Conservation (phyloP, 2,888 invertebrate species). For the Amiota mariae region DNA sequence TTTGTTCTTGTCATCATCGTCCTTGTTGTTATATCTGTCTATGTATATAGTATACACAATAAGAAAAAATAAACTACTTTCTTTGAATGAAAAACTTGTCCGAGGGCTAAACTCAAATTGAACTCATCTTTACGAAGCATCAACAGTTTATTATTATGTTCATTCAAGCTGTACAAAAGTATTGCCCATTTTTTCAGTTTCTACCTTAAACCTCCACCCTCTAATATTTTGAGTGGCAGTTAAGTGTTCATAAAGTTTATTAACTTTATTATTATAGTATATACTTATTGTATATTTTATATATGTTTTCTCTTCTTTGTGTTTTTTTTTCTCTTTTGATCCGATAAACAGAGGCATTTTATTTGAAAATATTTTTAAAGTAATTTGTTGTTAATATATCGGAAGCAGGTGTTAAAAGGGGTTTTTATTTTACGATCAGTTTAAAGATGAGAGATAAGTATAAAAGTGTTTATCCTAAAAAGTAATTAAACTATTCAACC, state of each 20-base stretch:
- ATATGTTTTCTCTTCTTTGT: conserved; percentile 37
- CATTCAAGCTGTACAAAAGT: no score
- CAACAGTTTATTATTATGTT: no score
- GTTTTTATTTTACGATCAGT: neutral
- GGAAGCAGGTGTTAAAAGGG: conserved; percentile 32
- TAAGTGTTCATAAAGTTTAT: conserved; percentile 58
- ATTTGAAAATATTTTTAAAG: conserved; percentile 51
- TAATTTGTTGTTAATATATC: conserved; percentile 60
- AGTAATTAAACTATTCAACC: no score
- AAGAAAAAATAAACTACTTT: neutral
- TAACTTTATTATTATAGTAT: conserved; percentile 64
- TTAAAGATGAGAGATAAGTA: neutral
- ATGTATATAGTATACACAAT: neutral
- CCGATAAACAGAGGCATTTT: conserved; percentile 41
- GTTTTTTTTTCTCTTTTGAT: no score
- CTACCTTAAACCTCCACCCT: no score
- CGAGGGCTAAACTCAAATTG: conserved; percentile 44
- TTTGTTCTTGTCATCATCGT: conserved; percentile 3
- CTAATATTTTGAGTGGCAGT: conserved; percentile 37
- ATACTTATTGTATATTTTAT: conserved; percentile 64
- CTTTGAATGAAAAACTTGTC: conserved; percentile 38
- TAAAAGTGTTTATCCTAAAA: neutral
- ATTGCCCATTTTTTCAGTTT: no score
- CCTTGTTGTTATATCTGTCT: neutral
- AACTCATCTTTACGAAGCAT: no score